Conservation (phyloP, 2,888 invertebrate genomes). For the Eupithecia vulgata region DNA sequence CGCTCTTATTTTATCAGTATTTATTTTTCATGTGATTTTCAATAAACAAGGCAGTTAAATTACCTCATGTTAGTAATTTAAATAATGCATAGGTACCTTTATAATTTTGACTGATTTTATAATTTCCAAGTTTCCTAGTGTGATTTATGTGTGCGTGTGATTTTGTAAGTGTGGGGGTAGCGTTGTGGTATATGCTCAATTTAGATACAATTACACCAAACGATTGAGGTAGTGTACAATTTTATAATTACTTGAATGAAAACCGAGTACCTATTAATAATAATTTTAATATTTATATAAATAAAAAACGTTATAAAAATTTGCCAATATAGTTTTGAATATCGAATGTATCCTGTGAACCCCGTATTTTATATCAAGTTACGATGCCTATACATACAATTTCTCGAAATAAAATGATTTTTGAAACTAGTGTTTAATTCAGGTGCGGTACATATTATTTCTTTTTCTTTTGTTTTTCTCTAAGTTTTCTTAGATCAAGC, state of each 20-base stretch:
- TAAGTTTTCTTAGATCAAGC: slow-evolving; percentile 51
- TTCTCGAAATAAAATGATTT: slow-evolving; percentile 66
- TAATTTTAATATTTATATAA: slow-evolving; percentile 84
- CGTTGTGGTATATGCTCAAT: slow-evolving; percentile 84
- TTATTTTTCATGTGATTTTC: slow-evolving; percentile 77
- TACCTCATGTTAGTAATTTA: slow-evolving; percentile 79
- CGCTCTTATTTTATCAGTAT: slow-evolving; percentile 78
- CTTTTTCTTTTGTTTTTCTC: slow-evolving; percentile 21
- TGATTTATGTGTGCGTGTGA: slow-evolving; percentile 70
- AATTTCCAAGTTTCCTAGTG: slow-evolving; percentile 81
- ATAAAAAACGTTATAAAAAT: slow-evolving; percentile 79
- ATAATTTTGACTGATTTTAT: slow-evolving; percentile 79
- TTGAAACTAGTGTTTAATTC: slow-evolving; percentile 40
- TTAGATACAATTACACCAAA: slow-evolving; percentile 83
- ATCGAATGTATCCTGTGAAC: slow-evolving; percentile 58
- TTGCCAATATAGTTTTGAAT: slow-evolving; percentile 53
- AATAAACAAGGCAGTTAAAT: slow-evolving; percentile 76
- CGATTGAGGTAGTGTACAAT: slow-evolving; percentile 82
- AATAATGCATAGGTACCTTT: slow-evolving; percentile 66
- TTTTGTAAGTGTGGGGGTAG: slow-evolving; percentile 75
- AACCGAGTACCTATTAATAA: slow-evolving; percentile 83
- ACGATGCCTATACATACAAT: slow-evolving; percentile 46
- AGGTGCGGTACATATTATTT: slow-evolving; percentile 13
- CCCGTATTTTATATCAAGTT: slow-evolving; percentile 64
- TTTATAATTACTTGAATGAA: slow-evolving; percentile 82